A percentile compares a stretch with the other conserved stretches of the same genome.
phyloP scores from a whole-genome alignment of 1,140 invertebrate species.

The Drosophila repletoides region DNA sequence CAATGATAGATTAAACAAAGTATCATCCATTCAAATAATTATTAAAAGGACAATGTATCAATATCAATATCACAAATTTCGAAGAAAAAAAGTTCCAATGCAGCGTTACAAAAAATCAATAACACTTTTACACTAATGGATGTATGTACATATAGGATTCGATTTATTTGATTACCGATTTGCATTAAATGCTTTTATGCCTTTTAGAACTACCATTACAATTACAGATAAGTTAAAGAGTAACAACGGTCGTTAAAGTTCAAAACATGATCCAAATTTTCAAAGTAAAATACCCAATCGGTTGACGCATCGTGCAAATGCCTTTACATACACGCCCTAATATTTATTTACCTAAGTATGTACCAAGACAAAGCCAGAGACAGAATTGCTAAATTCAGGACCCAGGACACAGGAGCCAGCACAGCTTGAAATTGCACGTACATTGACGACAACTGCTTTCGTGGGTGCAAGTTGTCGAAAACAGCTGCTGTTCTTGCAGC shows the following conservation, averaged over 20 bases:
- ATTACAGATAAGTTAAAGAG: background rate
- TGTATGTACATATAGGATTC: too few species aligned
- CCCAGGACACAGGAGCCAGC: background rate
- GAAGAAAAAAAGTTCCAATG: too few species aligned
- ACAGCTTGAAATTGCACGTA: background rate
- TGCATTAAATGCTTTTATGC: too few species aligned
- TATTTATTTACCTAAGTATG: background rate
- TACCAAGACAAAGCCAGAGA: background rate
- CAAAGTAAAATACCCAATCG: too few species aligned
- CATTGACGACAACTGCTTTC: slow-evolving; percentile 13
- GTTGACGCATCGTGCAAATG: slow-evolving; percentile 17
- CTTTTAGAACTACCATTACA: too few species aligned
- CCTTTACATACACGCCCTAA: background rate
- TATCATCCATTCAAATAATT: too few species aligned
- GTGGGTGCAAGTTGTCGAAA: slow-evolving; percentile 14
- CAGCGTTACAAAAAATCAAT: too few species aligned
- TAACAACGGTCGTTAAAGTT: slow-evolving; percentile 19
- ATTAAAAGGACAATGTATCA: too few species aligned
- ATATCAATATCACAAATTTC: too few species aligned
- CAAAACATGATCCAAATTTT: slow-evolving; percentile 28
- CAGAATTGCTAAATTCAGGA: slow-evolving; percentile 12
- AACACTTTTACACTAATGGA: too few species aligned
- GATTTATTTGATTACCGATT: too few species aligned
- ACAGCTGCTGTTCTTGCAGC: background rate
- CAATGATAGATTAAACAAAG: too few species aligned